Base-by-base conservation (phyloP, 2,113 vertebrate species). In the Sitta europaea region DNA sequence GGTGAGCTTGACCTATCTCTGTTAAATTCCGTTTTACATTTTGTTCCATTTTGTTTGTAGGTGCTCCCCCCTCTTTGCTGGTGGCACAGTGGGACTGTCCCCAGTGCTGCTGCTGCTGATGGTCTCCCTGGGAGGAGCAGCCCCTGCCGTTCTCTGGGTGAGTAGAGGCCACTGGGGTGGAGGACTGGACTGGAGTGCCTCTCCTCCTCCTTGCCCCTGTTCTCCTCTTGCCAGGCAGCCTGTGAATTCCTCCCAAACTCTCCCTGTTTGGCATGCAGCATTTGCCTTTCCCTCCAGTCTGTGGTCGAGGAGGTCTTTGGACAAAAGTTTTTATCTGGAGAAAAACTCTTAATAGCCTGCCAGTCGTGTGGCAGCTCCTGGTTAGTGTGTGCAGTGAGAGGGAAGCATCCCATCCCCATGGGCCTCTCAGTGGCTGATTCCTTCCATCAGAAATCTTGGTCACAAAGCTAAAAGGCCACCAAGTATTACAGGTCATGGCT, bases 81-180 rank as follows among this genome's bases (percentile, higher is more conserved):
- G 72, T 89, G 91, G 81, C 94, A 91, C 86, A 82, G 96, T 96
- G 97, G 96, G 95, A 57, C 58, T 94, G 96, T 81, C 92, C 96
- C 73, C 96, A 70, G 94, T 96, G 96, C 62, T 96, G 86, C 92
- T 91, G 94, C 33, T 95, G 90, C 68, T 72, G 86, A 65, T 88
- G 92, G 58, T 95, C 43, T 92, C 62, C 65, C 88, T 82, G 4
- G 93, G 86, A 97, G 93, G 93, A 96, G 96, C 94, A 96, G 65
- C 92, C 92, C 90, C 88, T 77, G 79, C 81, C 73, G 0, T 95
- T 94, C 78, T 50, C 43, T 29, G 12, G 97, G 97, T 97, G 96
- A 97, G 97, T 97, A 96, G 95, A 96, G 96, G 95, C 86, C 55
- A 14, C 29, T 67, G 84, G 81, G 65, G 54, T 67, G 85, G 93